phyloP scores from a whole-genome alignment of 2,888 invertebrate genomes.

The Leucophenga maculata region DNA sequence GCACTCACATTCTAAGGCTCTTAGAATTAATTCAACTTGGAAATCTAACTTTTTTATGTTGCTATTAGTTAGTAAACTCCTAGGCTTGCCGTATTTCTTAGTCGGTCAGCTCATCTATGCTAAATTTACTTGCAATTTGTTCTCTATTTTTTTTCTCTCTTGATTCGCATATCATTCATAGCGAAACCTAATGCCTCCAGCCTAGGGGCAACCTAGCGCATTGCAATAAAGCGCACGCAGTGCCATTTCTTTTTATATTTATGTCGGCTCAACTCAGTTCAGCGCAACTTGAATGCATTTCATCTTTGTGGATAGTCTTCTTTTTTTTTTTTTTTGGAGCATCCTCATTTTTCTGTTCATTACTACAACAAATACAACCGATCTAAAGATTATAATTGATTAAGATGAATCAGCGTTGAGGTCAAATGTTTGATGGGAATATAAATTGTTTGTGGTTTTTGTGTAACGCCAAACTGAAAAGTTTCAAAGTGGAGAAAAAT shows the following conservation, averaged over 20 bases:
- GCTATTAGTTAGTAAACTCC: no score
- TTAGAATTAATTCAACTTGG: no score
- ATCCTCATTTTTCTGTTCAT: slow-evolving; percentile 63
- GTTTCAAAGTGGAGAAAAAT: no score
- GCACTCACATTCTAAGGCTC: no score
- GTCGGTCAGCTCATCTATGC: neutral
- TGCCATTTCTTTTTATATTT: slow-evolving; percentile 25
- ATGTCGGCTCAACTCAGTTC: neutral
- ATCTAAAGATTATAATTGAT: slow-evolving; percentile 71
- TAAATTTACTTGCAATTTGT: neutral
- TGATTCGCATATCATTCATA: no score
- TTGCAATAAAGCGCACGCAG: slow-evolving; percentile 12
- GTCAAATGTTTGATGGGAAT: slow-evolving; percentile 72
- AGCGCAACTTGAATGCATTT: slow-evolving; percentile 19
- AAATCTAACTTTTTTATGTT: no score
- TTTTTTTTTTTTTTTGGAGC: slow-evolving; percentile 23
- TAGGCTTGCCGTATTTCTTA: no score
- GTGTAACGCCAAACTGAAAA: slow-evolving; percentile 53
- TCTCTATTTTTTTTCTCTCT: no score
- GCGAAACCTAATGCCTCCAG: neutral
- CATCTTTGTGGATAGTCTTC: slow-evolving; percentile 55
- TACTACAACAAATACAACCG: slow-evolving; percentile 49
- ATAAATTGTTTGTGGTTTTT: slow-evolving; percentile 71
- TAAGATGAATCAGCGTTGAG: slow-evolving; percentile 72
- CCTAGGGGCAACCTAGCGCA: neutral